Evolutionary conservation across 2,797 vertebrate species (phyloP), one percentile per base, ranked within the genome.

Genomic region (Xyrichtys novacula): DNA sequence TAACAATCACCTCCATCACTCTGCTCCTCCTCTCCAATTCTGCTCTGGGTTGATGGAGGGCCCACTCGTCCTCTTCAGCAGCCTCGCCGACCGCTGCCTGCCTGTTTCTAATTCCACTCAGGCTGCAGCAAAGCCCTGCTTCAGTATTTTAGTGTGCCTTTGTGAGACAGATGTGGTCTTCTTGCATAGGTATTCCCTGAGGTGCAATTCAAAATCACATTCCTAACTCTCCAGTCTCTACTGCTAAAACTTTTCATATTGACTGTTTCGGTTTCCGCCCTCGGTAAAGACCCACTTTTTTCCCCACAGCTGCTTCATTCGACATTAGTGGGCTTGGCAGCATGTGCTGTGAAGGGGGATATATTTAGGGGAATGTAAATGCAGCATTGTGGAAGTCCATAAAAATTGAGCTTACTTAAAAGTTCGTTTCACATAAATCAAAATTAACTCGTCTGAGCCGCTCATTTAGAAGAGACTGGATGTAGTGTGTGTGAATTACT

Each of bases 31-130:
- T 69, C 50, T 76, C 38, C 65, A 63, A 53, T 76, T 58, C 60
- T 26, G 32, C 73, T 68, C 58, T 49, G 56, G 23, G 49, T 74
- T 86, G 83, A 89, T 85, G 67, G 79, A 89, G 71, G 44, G 73
- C 69, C 58, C 47, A 62, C 50, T 83, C 60, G 47, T 8, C 64
- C 60, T 76, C 63, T 47, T 74, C 63, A 60, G 59, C 67, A 66
- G 49, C 75, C 48, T 62, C 56, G 7, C 16, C 59, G 53, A 39
- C 40, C 34, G 25, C 52, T 22, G 39, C 59, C 58, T 52, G 36
- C 59, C 80, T 84, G 47, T 53, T 89, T 89, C 77, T 81, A 54
- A 91, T 92, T 89, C 88, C 26, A 63, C 80, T 86, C 86, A 79
- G 80, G 75, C 43, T 36, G 3, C 48, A 28, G 63, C 68, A 66